Evolutionary conservation across 2,888 invertebrate genomes (phyloP).

Genomic region (Eupithecia centaureata): DNA sequence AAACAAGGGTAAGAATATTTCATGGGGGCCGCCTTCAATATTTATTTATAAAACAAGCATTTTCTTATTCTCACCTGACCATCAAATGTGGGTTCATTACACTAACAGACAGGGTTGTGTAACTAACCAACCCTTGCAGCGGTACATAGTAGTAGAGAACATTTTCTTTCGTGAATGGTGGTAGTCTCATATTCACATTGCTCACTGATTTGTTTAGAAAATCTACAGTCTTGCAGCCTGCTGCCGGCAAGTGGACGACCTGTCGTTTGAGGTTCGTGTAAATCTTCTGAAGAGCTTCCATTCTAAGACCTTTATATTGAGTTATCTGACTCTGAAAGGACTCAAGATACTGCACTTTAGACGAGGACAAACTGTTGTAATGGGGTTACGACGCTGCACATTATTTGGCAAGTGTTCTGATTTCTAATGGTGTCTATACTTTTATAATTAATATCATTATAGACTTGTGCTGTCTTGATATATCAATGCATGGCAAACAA

Average conservation of each 20-base stretch:
- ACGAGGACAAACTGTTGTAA: conserved; percentile 45
- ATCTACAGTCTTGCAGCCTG: conserved; percentile 68
- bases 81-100: conserved; percentile 93
- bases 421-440: conserved; percentile 59
- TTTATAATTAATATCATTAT: conserved; percentile 50
- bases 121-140: conserved; percentile 89
- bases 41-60: neutral
- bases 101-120: conserved; percentile 91
- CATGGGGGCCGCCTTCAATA: no score
- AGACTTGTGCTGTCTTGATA: conserved; percentile 35
- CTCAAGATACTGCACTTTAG: conserved; percentile 51
- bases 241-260: conserved; percentile 59
- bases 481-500: conserved; percentile 37
- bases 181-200: conserved; percentile 77
- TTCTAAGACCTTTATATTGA: conserved; percentile 41
- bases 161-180: conserved; percentile 88
- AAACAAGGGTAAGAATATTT: no score
- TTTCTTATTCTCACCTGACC: conserved; percentile 81
- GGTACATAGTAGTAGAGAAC: conserved; percentile 90
- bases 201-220: conserved; percentile 69
- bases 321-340: neutral
- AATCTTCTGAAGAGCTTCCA: conserved; percentile 75
- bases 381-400: conserved; percentile 70
- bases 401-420: conserved; percentile 76
- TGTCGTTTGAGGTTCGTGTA: conserved; percentile 64